Conservation (phyloP, 30 jellyfish, hydroid and myxozoan genomes). For the Nemopilema nomurai region DNA sequence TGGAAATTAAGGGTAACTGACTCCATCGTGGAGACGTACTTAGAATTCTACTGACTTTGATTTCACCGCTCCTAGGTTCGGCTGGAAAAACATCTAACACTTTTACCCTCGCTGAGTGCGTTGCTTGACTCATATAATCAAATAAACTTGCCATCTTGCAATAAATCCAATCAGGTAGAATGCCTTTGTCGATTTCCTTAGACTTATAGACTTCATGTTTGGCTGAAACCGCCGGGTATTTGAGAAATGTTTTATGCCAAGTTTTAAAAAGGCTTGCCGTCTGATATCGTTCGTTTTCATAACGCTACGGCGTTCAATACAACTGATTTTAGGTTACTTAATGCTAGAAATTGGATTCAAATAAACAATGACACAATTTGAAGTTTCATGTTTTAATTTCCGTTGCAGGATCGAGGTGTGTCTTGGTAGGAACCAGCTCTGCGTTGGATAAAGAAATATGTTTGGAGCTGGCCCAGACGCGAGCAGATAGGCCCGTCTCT, state of each 20-base stretch:
- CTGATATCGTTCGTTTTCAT: neutral
- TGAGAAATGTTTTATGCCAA: too few species aligned
- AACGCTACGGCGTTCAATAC: neutral
- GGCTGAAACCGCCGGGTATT: too few species aligned
- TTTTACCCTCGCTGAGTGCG: neutral
- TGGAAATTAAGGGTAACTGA: neutral
- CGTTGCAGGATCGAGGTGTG: neutral
- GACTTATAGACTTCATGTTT: too few species aligned
- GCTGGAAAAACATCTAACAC: neutral
- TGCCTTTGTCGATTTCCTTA: too few species aligned
- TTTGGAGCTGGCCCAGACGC: neutral
- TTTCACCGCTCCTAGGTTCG: neutral
- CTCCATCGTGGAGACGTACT: neutral
- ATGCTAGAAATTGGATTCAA: neutral
- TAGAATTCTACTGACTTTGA: neutral
- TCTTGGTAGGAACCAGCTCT: neutral
- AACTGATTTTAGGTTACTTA: neutral
- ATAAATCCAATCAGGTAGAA: neutral
- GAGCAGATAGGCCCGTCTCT: slow-evolving; percentile 1
- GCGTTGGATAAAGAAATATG: neutral
- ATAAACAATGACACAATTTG: neutral
- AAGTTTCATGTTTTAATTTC: neutral
- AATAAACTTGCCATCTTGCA: neutral
- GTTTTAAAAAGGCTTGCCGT: neutral
- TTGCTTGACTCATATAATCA: neutral